These are phyloP conservation scores for Laupala kohalensis DNA, from an alignment of 1,140 invertebrate species.

Conservation along the genomic window DNA sequence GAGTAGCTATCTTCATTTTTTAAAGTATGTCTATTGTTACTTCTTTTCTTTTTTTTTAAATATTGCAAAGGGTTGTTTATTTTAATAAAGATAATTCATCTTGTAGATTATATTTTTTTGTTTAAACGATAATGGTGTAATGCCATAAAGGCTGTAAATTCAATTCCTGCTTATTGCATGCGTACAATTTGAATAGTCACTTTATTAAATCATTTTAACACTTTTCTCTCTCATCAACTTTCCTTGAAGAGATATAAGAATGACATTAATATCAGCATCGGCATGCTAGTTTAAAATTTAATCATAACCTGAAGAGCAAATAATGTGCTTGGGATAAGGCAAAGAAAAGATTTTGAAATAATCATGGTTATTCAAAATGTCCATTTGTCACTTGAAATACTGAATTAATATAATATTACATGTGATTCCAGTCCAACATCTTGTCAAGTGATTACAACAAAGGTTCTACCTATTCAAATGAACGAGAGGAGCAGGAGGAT, in stretches of 20 bases:
- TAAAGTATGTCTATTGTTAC: too few species aligned
- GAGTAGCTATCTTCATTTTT: too few species aligned
- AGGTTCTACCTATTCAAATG: background rate
- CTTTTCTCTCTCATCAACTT: too few species aligned
- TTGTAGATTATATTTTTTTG: too few species aligned
- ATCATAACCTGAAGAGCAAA: background rate
- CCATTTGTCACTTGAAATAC: background rate
- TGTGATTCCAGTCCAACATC: background rate
- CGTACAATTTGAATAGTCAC: too few species aligned
- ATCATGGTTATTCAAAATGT: background rate
- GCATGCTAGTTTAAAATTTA: background rate
- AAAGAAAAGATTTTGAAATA: background rate
- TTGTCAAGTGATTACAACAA: slow-evolving; percentile 2
- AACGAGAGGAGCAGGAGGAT: slow-evolving; percentile 13
- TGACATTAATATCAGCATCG: background rate
- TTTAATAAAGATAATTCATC: too few species aligned
- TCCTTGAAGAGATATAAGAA: background rate
- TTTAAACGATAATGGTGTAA: too few species aligned
- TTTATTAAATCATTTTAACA: background rate
- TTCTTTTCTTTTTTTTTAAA: too few species aligned
- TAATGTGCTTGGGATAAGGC: background rate
- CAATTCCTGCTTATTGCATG: too few species aligned
- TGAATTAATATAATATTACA: background rate
- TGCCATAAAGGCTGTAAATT: too few species aligned
- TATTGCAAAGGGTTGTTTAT: too few species aligned